Percentiles rank a stretch among this genome's conserved stretches.
These are phyloP conservation scores for Onthophagus taurus DNA, from an alignment of 1,140 invertebrate species.

Conservation along the genomic window DNA sequence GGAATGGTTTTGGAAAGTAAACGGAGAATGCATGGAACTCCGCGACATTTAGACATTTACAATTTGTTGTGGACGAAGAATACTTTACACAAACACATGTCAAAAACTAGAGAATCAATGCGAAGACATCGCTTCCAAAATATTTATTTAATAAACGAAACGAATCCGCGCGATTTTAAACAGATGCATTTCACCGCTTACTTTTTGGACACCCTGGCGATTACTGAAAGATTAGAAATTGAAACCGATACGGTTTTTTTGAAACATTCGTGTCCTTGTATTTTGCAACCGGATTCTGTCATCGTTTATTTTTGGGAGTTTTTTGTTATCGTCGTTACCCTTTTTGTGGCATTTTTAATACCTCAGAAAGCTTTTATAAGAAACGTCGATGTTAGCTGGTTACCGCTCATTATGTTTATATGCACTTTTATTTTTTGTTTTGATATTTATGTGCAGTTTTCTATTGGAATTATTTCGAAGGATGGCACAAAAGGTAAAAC, in stretches of 20 bases:
- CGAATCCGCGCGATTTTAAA: conserved; percentile 1
- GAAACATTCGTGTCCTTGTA: conserved; percentile 3
- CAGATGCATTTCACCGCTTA: conserved; percentile 5
- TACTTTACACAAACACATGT: conserved; percentile 7
- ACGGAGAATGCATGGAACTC: neutral
- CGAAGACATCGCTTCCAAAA: conserved; percentile 11
- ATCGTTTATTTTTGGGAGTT: conserved; percentile 7
- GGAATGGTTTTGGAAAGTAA: neutral
- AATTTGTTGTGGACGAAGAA: conserved; percentile 11
- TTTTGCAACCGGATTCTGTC: conserved; percentile 7
- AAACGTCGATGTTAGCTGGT: neutral
- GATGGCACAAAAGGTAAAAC: too few species aligned
- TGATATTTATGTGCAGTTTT: conserved; percentile 11
- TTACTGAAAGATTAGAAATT: conserved; percentile 8
- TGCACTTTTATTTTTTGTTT: conserved; percentile 3
- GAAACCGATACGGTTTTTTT: conserved; percentile 9
- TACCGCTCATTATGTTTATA: neutral
- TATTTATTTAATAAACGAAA: conserved; percentile 10
- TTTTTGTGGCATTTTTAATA: neutral
- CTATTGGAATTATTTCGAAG: conserved; percentile 2
- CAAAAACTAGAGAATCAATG: conserved; percentile 5
- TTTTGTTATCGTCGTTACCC: neutral
- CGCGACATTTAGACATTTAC: conserved; percentile 2
- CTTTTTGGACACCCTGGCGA: conserved; percentile 2
- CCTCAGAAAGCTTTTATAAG: conserved; percentile 2